Evolutionary conservation across 2,797 vertebrate genomes (phyloP).

Genomic region (Myotis pilosus): DNA sequence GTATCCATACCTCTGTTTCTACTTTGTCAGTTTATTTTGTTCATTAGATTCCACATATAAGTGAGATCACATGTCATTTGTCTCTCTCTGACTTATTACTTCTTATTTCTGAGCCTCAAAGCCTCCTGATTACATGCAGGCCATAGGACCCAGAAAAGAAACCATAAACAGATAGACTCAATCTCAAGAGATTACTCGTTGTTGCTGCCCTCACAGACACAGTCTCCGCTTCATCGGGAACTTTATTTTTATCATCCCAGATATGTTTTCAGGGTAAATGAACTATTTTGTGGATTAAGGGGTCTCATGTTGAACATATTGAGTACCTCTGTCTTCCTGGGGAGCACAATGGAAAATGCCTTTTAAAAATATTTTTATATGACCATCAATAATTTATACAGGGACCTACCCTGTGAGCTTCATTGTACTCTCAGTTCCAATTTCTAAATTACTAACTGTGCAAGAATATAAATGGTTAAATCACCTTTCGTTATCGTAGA

Average conservation of each 20-base stretch:
- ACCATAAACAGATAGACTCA: background rate
- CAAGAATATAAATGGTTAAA: background rate
- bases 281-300: background rate
- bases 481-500: background rate
- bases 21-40: background rate
- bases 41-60: background rate
- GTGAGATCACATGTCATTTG: background rate
- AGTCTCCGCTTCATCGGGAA: background rate
- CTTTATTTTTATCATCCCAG: background rate
- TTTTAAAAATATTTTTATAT: background rate
- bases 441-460: background rate
- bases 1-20: background rate
- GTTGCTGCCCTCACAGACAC: background rate
- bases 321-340: background rate
- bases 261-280: background rate
- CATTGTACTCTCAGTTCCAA: background rate
- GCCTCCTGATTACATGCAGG: background rate
- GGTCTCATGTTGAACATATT: slow-evolving; percentile 14
- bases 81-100: background rate
- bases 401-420: background rate
- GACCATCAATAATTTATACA: background rate
- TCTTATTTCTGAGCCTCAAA: background rate
- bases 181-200: background rate
- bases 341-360: background rate
- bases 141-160: background rate